Evolutionary conservation across 2,113 vertebrate genomes (phyloP).

Genomic region (Hippocampus comes): DNA sequence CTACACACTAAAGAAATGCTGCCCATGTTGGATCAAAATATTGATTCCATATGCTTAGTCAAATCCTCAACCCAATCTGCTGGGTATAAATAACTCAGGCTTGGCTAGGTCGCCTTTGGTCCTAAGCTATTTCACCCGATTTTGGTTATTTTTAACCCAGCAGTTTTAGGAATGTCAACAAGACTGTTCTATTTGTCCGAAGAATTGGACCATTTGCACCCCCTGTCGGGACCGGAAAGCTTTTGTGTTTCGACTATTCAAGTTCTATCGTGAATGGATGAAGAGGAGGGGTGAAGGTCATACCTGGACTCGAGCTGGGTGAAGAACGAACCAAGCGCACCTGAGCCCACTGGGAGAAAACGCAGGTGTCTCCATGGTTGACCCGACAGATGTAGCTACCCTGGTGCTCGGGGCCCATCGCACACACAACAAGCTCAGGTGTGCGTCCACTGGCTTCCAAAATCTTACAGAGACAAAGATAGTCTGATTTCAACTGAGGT

Average conservation of each 20-base stretch:
- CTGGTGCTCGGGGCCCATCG: constrained; percentile 8
- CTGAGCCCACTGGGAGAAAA: constrained; percentile 79
- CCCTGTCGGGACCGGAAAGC: neutral
- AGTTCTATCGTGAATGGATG: neutral
- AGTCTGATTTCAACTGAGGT: neutral
- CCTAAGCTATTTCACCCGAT: too few relatives aligned
- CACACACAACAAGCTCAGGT: constrained; percentile 69
- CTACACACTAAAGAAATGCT: too few relatives aligned
- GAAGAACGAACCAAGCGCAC: constrained; percentile 53
- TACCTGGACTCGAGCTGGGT: constrained; percentile 65
- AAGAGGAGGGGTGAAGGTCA: neutral
- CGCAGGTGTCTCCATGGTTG: constrained; percentile 65
- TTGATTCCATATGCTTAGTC: too few relatives aligned
- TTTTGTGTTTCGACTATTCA: neutral
- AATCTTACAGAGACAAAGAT: constrained; percentile 56
- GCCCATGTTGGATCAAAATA: too few relatives aligned
- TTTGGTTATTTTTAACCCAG: too few relatives aligned
- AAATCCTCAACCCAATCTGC: too few relatives aligned
- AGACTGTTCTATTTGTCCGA: too few relatives aligned
- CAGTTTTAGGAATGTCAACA: too few relatives aligned
- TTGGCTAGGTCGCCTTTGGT: too few relatives aligned
- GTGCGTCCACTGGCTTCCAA: constrained; percentile 58
- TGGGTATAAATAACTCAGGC: too few relatives aligned
- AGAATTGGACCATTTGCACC: too few relatives aligned
- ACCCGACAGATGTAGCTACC: constrained; percentile 80